Conservation (phyloP, 2,797 vertebrate genomes). For the Periparus ater region DNA sequence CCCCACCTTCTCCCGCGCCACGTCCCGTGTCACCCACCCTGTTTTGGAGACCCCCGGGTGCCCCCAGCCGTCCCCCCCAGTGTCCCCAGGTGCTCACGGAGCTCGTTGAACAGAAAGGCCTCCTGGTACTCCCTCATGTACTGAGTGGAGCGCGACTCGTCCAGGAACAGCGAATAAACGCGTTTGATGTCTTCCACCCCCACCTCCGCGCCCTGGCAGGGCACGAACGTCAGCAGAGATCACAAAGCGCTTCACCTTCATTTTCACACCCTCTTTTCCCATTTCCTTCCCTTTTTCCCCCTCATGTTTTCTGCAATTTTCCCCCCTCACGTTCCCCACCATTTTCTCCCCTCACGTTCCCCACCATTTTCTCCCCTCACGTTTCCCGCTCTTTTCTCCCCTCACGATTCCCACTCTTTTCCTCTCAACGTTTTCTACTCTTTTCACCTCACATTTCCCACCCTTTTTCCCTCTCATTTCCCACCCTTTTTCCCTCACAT, state of each 20-base stretch:
- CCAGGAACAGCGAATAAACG: conserved; percentile 93
- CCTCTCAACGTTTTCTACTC: too few species aligned
- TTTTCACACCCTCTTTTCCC: too few species aligned
- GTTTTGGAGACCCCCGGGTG: not conserved
- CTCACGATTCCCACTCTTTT: not conserved
- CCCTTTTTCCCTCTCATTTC: not conserved
- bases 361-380: not conserved
- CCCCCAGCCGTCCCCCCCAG: not conserved
- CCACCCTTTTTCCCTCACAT: too few species aligned
- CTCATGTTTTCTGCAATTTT: not conserved
- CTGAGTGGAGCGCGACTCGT: conserved; percentile 90
- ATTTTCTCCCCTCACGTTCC: not conserved
- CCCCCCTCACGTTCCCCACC: not conserved
- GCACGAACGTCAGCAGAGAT: fast-evolving
- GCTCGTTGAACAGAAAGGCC: conserved; percentile 94
- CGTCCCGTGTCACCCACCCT: not conserved
- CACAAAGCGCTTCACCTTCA: fast-evolving
- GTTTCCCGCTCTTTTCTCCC: not conserved
- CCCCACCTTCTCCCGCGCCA: not conserved
- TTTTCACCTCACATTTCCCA: too few species aligned
- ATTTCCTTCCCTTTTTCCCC: fast-evolving
- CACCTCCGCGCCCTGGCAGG: conserved; percentile 87
- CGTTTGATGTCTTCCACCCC: conserved; percentile 94
- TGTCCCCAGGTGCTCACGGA: conserved; percentile 75
- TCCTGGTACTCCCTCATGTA: conserved; percentile 98